phyloP scores from a whole-genome alignment of 2,797 vertebrate genomes.

The Adrianichthys oophorus region DNA sequence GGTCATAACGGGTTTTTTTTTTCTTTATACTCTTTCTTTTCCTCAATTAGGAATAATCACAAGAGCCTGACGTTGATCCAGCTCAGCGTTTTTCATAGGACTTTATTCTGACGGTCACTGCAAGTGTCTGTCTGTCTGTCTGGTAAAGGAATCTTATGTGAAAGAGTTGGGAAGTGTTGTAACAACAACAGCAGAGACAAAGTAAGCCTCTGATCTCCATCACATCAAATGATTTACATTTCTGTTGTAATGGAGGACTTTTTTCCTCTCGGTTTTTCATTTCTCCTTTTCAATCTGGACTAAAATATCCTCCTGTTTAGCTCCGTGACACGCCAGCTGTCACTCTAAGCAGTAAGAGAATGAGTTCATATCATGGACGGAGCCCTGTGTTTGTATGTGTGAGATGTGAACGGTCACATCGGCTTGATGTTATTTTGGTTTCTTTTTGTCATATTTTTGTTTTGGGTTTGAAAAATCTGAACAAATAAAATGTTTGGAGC shows the following conservation, averaged over 20 bases:
- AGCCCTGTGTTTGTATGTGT: slow-evolving; percentile 9
- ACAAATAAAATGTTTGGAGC: background rate
- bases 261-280: slow-evolving; percentile 43
- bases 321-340: slow-evolving; percentile 72
- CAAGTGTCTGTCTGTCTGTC: slow-evolving; percentile 19
- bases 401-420: slow-evolving; percentile 7
- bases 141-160: slow-evolving; percentile 2
- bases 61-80: slow-evolving; percentile 76
- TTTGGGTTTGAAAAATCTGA: background rate
- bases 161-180: slow-evolving; percentile 19
- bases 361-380: slow-evolving; percentile 47
- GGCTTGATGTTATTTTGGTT: slow-evolving; percentile 1
- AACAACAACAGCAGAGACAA: slow-evolving; percentile 39
- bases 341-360: slow-evolving; percentile 60
- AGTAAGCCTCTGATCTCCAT: slow-evolving; percentile 65
- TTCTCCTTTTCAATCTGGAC: slow-evolving; percentile 66
- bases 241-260: slow-evolving; percentile 79
- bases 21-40: slow-evolving; percentile 48
- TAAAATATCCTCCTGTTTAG: slow-evolving; percentile 74
- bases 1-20: slow-evolving; percentile 80
- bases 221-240: slow-evolving; percentile 77
- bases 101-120: slow-evolving; percentile 43
- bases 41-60: slow-evolving; percentile 79
- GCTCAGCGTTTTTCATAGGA: slow-evolving; percentile 66
- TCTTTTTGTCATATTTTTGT: background rate